These are phyloP conservation scores for Mesodorylaimus sp. DNA, from an alignment of 2,888 invertebrate genomes.

Conservation along the genomic window DNA sequence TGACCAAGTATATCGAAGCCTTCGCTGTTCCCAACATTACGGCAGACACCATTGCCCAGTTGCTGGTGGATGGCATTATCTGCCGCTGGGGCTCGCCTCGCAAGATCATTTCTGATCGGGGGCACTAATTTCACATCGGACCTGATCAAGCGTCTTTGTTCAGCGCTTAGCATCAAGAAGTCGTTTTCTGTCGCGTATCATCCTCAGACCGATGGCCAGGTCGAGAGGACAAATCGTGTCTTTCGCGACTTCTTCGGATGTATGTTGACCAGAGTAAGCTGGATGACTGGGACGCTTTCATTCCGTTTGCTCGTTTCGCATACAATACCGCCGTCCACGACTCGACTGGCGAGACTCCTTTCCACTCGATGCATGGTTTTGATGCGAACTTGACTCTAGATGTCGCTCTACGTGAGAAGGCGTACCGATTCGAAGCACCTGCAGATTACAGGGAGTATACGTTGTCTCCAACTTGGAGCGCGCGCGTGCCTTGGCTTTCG, in stretches of 20 bases:
- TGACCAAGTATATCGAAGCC: conserved; percentile 16
- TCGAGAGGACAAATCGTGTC: conserved; percentile 14
- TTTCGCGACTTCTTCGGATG: conserved; percentile 14
- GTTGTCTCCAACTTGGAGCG: no score
- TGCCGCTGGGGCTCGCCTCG: neutral
- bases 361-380: conserved; percentile 11
- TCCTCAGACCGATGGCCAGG: conserved; percentile 13
- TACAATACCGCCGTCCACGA: conserved; percentile 15
- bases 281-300: conserved; percentile 18
- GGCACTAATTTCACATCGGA: neutral
- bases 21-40: conserved; percentile 23
- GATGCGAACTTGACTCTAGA: conserved; percentile 14
- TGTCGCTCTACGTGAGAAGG: no score
- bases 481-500: no score
- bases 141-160: neutral
- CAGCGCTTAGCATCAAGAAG: neutral
- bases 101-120: neutral
- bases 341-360: conserved; percentile 15
- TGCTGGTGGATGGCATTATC: conserved; percentile 5
- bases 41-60: conserved; percentile 22
- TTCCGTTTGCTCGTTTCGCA: conserved; percentile 16
- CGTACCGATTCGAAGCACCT: no score
- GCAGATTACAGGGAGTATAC: no score
- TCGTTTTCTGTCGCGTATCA: conserved; percentile 10
- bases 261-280: conserved; percentile 17